Conservation (phyloP, 2,888 invertebrate genomes). For the Metallyticus violacea region DNA sequence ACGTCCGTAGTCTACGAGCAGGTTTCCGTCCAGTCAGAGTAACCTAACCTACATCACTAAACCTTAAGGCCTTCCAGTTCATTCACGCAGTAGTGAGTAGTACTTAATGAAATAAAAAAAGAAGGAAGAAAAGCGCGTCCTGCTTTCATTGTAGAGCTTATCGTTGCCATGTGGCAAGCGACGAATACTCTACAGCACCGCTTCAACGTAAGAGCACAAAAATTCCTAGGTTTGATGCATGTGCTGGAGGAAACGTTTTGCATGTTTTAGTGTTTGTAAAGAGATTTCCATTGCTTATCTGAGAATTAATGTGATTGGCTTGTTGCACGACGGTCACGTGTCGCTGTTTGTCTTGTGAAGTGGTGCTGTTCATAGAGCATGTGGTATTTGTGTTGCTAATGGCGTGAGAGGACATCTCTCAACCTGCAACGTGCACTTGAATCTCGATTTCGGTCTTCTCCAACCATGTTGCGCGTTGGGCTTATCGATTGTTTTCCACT, state of each 20-base stretch:
- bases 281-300: background rate
- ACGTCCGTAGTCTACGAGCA: background rate
- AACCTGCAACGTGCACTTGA: no score
- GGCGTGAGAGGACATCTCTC: no score
- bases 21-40: background rate
- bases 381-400: background rate
- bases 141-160: background rate
- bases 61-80: no score
- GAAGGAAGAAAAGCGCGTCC: no score
- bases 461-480: background rate
- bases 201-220: slow-evolving; percentile 44
- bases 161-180: slow-evolving; percentile 38
- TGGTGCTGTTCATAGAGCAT: background rate
- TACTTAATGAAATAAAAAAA: background rate
- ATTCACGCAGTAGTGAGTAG: slow-evolving; percentile 4
- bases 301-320: no score
- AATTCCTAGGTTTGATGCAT: background rate
- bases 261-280: background rate
- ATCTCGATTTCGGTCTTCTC: background rate
- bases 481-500: background rate
- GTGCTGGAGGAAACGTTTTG: no score
- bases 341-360: background rate
- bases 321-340: background rate
- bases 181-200: slow-evolving; percentile 46
- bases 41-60: background rate